These are phyloP conservation scores for Callitettix versicolor DNA, from an alignment of 1,140 invertebrate species.

Conservation along the genomic window DNA sequence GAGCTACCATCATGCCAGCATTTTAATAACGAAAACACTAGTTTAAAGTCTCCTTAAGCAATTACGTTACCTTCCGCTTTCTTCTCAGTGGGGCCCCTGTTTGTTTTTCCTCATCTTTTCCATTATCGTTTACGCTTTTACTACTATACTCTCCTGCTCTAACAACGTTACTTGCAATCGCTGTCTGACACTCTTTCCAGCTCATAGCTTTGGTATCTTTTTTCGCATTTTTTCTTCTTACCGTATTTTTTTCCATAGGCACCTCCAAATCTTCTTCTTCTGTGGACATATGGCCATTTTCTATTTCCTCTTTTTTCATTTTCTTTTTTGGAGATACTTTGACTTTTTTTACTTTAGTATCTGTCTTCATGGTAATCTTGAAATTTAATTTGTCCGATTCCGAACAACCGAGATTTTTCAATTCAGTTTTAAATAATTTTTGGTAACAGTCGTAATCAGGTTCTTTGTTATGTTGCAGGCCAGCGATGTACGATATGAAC, in stretches of 20 bases:
- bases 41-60: too few species aligned
- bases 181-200: conserved; percentile 17
- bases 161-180: conserved; percentile 10
- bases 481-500: conserved; percentile 58
- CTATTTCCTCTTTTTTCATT: conserved; percentile 1
- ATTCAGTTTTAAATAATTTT: conserved; percentile 49
- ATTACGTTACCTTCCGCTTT: too few species aligned
- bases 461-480: conserved; percentile 54
- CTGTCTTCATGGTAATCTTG: conserved; percentile 19
- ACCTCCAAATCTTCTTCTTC: conserved; percentile 2
- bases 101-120: too few species aligned
- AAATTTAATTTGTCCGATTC: conserved; percentile 26
- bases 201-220: background rate
- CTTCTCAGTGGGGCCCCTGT: too few species aligned
- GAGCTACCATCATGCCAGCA: too few species aligned
- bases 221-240: conserved; percentile 7
- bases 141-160: conserved; percentile 12
- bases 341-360: background rate
- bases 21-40: too few species aligned
- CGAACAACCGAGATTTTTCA: conserved; percentile 31
- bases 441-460: conserved; percentile 65
- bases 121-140: background rate
- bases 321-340: conserved; percentile 4
- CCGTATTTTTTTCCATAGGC: conserved; percentile 10
- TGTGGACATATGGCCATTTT: conserved; percentile 14